phyloP scores from a whole-genome alignment of 2,888 invertebrate genomes.

The Drosophila recens region DNA sequence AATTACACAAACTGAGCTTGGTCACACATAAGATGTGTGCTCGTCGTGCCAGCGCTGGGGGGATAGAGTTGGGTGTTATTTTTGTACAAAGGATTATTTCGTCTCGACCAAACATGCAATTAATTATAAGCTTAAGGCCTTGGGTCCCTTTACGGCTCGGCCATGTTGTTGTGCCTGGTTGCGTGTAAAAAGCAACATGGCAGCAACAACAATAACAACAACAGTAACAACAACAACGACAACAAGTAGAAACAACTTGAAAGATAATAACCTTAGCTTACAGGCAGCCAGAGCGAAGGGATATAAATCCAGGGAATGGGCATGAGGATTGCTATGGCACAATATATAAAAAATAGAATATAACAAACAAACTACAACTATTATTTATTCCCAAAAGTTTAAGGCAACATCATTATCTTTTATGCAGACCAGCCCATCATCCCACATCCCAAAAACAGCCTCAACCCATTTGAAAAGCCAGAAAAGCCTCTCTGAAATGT shows the following conservation, averaged over 20 bases:
- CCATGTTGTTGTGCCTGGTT: conserved; percentile 66
- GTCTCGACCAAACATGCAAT: conserved; percentile 85
- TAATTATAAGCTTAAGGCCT: conserved; percentile 85
- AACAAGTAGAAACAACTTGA: conserved; percentile 70
- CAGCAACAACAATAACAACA: conserved; percentile 56
- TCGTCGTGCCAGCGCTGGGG: conserved; percentile 28
- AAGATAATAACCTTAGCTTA: conserved; percentile 83
- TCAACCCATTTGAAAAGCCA: neutral
- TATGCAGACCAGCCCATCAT: conserved; percentile 66
- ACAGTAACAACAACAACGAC: conserved; percentile 41
- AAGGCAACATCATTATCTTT: conserved; percentile 85
- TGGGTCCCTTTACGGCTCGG: conserved; percentile 79
- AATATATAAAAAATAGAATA: conserved; percentile 15
- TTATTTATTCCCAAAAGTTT: conserved; percentile 84
- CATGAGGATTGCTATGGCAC: conserved; percentile 26
- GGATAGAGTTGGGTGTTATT: conserved; percentile 65
- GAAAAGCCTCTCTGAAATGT: conserved; percentile 46
- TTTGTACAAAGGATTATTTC: conserved; percentile 84
- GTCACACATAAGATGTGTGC: conserved; percentile 54
- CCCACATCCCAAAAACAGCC: conserved; percentile 11
- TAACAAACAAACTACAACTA: conserved; percentile 67
- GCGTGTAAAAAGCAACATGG: conserved; percentile 62
- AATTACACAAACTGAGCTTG: conserved; percentile 14
- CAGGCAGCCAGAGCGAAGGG: conserved; percentile 40
- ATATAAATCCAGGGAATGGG: conserved; percentile 18